Conservation (phyloP, 2,797 vertebrate species). For the Hypotaenidia okinawae region DNA sequence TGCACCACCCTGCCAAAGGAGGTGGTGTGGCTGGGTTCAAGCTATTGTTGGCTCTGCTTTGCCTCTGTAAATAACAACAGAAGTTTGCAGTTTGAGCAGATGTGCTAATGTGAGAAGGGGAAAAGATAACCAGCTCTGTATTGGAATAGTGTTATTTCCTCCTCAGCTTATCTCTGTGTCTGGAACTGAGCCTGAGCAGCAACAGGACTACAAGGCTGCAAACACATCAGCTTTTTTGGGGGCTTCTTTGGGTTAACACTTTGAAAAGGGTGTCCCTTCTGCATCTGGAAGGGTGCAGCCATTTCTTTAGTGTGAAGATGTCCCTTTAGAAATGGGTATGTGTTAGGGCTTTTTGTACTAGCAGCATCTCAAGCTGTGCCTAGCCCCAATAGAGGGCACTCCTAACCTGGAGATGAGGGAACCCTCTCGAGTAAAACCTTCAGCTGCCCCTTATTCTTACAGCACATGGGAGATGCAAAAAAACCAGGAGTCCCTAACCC, state of each 20-base stretch:
- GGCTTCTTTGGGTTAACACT: background rate
- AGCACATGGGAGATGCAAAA: rapidly evolving
- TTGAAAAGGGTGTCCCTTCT: background rate
- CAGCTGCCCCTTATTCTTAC: background rate
- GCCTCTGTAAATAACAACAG: background rate
- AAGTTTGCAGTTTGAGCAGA: background rate
- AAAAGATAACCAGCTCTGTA: background rate
- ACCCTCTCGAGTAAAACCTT: background rate
- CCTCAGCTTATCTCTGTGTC: background rate
- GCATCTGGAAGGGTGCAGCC: background rate
- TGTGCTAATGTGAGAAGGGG: background rate
- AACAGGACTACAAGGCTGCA: background rate
- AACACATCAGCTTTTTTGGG: background rate
- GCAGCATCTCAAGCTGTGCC: background rate
- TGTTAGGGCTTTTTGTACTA: rapidly evolving
- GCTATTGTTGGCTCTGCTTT: background rate
- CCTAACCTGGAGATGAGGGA: background rate
- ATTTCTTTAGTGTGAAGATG: rapidly evolving
- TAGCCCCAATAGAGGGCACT: constrained; percentile 63
- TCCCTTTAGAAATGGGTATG: background rate
- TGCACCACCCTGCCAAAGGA: background rate
- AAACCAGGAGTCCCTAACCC: no score
- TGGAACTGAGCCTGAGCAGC: background rate
- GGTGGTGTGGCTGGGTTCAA: background rate
- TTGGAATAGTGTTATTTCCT: background rate